phyloP scores from a whole-genome alignment of 1,140 invertebrate species.

The Mya arenaria region DNA sequence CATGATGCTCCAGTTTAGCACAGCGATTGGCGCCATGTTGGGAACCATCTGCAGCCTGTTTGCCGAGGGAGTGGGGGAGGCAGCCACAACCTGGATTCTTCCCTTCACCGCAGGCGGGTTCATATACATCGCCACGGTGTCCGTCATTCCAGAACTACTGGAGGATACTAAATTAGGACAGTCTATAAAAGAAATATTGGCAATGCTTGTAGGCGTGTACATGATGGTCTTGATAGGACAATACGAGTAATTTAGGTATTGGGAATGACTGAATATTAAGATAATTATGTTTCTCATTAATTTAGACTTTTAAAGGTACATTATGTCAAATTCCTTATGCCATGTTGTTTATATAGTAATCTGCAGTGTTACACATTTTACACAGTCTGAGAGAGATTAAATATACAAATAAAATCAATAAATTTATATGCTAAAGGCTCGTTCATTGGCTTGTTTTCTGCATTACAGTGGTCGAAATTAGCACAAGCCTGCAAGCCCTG shows the following conservation, averaged over 20 bases:
- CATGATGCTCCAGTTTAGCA: slow-evolving; percentile 94
- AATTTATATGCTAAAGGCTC: no score
- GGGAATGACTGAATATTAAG: no score
- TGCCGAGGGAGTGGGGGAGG: slow-evolving; percentile 85
- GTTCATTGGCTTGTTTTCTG: no score
- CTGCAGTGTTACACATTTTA: no score
- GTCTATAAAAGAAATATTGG: slow-evolving; percentile 92
- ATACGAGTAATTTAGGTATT: slow-evolving; percentile 86
- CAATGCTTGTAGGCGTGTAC: slow-evolving; percentile 91
- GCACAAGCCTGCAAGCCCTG: no score
- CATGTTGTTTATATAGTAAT: no score
- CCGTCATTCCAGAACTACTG: slow-evolving; percentile 95
- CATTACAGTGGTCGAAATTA: no score
- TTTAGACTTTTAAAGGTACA: no score
- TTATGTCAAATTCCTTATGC: no score
- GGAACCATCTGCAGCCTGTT: slow-evolving; percentile 94
- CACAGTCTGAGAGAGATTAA: no score
- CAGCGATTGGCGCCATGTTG: slow-evolving; percentile 95
- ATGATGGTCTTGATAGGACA: slow-evolving; percentile 96
- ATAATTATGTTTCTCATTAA: no score
- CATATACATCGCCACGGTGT: slow-evolving; percentile 98
- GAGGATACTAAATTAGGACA: slow-evolving; percentile 91
- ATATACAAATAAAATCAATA: no score
- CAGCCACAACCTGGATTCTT: slow-evolving; percentile 92
- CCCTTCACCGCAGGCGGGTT: slow-evolving; percentile 99